phyloP scores from a whole-genome alignment of 2,113 vertebrate species.

The Eclectus roratus region DNA sequence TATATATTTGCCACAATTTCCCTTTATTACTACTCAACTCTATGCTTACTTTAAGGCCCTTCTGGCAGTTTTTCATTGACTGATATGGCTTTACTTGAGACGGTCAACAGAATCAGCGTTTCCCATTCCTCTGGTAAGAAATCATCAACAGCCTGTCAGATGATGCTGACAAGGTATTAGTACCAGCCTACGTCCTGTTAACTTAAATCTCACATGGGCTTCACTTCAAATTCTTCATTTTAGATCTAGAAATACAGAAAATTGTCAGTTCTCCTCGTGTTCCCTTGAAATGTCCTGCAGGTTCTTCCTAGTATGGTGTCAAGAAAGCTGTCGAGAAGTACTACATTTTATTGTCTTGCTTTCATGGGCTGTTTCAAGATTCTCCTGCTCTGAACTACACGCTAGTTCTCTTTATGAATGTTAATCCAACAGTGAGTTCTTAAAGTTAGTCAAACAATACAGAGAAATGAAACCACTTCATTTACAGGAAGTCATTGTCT shows the following conservation, averaged over 20 bases:
- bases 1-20: background rate
- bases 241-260: background rate
- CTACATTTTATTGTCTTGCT: background rate
- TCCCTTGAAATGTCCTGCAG: background rate
- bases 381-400: background rate
- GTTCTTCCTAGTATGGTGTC: background rate
- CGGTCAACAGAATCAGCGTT: background rate
- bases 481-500: background rate
- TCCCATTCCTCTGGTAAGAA: background rate
- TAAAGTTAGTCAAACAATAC: background rate
- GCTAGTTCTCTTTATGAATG: background rate
- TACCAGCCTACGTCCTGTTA: background rate
- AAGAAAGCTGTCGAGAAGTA: background rate
- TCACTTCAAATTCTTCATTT: background rate
- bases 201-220: background rate
- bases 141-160: background rate
- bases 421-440: background rate
- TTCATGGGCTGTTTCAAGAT: background rate
- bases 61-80: background rate
- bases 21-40: background rate
- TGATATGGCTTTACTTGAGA: background rate
- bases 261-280: background rate
- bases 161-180: background rate
- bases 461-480: background rate
- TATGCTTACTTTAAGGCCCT: background rate